phyloP scores from a whole-genome alignment of 2,888 invertebrate species.

The Mamestra brassicae region DNA sequence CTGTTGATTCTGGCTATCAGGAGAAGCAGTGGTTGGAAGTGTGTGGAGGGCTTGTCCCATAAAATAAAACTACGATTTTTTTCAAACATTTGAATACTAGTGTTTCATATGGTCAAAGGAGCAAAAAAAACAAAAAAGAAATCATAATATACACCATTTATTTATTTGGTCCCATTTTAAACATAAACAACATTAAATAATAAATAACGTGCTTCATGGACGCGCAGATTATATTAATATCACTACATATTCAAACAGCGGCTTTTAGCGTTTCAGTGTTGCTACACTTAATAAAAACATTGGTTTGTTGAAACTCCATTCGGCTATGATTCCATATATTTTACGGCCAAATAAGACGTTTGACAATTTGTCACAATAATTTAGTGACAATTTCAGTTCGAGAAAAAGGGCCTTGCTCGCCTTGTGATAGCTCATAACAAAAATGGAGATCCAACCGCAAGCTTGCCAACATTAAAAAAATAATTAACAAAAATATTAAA shows the following conservation, averaged over 20 bases:
- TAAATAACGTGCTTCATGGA: constrained; percentile 51
- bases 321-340: background rate
- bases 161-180: constrained; percentile 68
- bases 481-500: constrained; percentile 29
- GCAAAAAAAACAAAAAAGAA: constrained; percentile 17
- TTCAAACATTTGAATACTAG: too few species aligned
- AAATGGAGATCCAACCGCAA: constrained; percentile 30
- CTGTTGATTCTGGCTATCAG: too few species aligned
- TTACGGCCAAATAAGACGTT: background rate
- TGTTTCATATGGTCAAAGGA: too few species aligned
- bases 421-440: too few species aligned
- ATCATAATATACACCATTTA: constrained; percentile 61
- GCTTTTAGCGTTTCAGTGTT: constrained; percentile 37
- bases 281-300: constrained; percentile 15
- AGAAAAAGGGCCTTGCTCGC: too few species aligned
- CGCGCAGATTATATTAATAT: constrained; percentile 37
- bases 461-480: constrained; percentile 23
- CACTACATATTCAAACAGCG: constrained; percentile 30
- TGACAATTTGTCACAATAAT: too few species aligned
- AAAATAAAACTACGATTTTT: too few species aligned
- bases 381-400: too few species aligned
- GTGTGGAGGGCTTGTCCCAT: too few species aligned
- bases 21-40: too few species aligned
- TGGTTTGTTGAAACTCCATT: constrained; percentile 37
- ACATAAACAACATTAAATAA: constrained; percentile 65